Conservation (phyloP, 2,888 invertebrate species). For the Tholera decimalis region DNA sequence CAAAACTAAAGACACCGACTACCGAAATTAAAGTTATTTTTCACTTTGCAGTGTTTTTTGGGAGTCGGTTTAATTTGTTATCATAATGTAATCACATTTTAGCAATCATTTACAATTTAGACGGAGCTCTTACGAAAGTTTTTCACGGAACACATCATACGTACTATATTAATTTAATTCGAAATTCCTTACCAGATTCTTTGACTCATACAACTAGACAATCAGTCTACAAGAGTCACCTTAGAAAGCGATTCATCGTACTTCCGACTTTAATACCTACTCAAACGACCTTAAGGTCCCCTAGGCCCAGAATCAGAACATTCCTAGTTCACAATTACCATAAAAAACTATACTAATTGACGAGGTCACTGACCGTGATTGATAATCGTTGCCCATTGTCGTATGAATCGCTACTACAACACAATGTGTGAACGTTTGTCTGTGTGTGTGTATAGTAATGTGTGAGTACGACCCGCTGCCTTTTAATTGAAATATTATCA, state of each 20-base stretch:
- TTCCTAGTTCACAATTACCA: slow-evolving; percentile 36
- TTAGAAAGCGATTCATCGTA: slow-evolving; percentile 21
- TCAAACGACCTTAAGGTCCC: neutral
- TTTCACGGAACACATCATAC: no score
- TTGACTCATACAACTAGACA: slow-evolving; percentile 23
- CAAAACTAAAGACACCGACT: no score
- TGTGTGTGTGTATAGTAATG: slow-evolving; percentile 26
- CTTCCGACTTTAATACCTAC: neutral
- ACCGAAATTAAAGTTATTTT: no score
- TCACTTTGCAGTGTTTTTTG: no score
- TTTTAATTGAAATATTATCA: slow-evolving; percentile 70
- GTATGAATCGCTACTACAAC: slow-evolving; percentile 59
- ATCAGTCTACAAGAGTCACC: slow-evolving; percentile 24
- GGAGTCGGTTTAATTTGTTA: no score
- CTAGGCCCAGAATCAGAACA: slow-evolving; percentile 1
- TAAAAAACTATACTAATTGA: slow-evolving; percentile 57
- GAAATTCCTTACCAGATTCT: neutral
- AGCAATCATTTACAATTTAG: no score
- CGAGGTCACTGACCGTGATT: slow-evolving; percentile 63
- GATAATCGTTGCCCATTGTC: slow-evolving; percentile 64
- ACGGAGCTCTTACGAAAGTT: neutral
- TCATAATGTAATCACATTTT: no score
- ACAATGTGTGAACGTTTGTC: slow-evolving; percentile 24
- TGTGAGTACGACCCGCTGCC: slow-evolving; percentile 37
- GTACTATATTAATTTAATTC: no score